Base-by-base conservation (phyloP, 2,797 vertebrate species). In the Columba guinea region DNA sequence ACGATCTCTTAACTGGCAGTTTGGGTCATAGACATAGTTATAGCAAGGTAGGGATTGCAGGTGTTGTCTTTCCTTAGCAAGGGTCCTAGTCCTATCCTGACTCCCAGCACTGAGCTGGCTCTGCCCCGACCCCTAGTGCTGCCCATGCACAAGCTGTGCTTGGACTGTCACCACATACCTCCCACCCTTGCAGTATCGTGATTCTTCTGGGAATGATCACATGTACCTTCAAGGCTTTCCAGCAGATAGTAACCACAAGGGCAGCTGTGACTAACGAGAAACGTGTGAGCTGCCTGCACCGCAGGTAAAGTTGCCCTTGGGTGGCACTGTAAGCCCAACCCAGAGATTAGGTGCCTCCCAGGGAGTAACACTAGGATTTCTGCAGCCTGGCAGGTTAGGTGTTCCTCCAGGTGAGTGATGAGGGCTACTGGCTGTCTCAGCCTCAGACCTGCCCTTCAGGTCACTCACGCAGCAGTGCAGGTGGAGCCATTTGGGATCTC, bases 141-240 rank as follows among this genome's bases (percentile, higher is more conserved):
- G n/a, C n/a, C 9, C 20, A 23, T 0, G 4, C 9, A 8, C 1
- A 18, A 19, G 13, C 28, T 49, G 18, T 28, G 18, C 30, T 80
- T 10, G 22, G 27, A 18, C 62, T 78, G 39, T 28, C 1, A 6
- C n/a, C 34, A 37, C 37, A 41, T 1, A 5, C 9, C 17, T 86
- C 52, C 46, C 64, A 23, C 23, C 32, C 37, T 55, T 39, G 22
- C 10, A 2, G 48, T 44, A 9, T 35, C 0, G 0, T 39, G 37
- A 55, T 51, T 63, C 13, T 65, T 75, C 20, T 71, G n/a, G 65
- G 23, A 48, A 41, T 41, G 46, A 39, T 35, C 0, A 1, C 15
- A 35, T 2, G 11, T 37, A 16, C 51, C 37, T 65, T 75, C 35
- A 26, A 71, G 15, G 11, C 37, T 62, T 86, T 64, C 30, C 65